Evolutionary conservation across 1,140 invertebrate genomes (phyloP).

Genomic region (Spodoptera litura): DNA sequence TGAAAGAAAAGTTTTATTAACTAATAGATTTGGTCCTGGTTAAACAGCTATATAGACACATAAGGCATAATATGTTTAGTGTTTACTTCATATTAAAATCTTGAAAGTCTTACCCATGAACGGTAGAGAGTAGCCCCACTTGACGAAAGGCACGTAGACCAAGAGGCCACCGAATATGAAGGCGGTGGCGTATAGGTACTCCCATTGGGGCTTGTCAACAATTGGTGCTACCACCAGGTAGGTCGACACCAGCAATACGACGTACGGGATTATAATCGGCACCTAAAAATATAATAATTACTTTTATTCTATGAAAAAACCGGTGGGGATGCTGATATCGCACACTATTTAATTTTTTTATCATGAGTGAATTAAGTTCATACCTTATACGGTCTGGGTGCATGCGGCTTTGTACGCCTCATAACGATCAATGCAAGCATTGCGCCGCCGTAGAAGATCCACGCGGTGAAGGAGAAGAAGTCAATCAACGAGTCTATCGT

Average conservation of each 20-base stretch:
- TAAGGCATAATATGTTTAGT: neutral
- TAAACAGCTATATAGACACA: neutral
- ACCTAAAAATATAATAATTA: constrained; percentile 86
- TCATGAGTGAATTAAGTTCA: neutral
- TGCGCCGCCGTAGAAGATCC: constrained; percentile 97
- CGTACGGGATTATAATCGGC: constrained; percentile 95
- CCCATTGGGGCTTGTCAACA: constrained; percentile 95
- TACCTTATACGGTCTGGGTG: constrained; percentile 94
- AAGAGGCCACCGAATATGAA: constrained; percentile 96
- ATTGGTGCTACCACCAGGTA: constrained; percentile 98
- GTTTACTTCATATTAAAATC: neutral
- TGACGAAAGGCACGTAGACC: constrained; percentile 97
- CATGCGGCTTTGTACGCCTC: constrained; percentile 94
- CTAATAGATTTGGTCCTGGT: neutral
- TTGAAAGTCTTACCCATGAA: constrained; percentile 91
- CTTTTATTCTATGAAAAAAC: neutral
- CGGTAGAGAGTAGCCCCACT: constrained; percentile 92
- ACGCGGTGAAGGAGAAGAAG: constrained; percentile 98
- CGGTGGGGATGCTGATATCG: no score
- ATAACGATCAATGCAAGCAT: constrained; percentile 96
- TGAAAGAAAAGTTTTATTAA: constrained; percentile 77
- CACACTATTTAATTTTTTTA: no score
- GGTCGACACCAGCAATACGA: constrained; percentile 94
- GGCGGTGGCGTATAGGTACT: constrained; percentile 95
- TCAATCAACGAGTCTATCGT: constrained; percentile 96